phyloP scores from a whole-genome alignment of 2,797 vertebrate genomes.

The Chaenodraco wilsoni region DNA sequence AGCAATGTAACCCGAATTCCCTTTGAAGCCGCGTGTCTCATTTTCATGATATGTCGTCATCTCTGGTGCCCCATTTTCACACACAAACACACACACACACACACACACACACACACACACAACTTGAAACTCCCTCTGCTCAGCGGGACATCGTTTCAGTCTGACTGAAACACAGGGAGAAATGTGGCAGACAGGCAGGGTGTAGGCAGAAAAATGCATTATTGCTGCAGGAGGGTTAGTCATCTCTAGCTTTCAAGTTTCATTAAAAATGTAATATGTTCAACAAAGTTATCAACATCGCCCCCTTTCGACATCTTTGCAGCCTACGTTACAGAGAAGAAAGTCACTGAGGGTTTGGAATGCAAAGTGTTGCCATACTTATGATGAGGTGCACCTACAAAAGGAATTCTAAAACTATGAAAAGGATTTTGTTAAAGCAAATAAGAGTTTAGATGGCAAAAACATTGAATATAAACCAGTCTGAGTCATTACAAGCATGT shows the following conservation, averaged over 20 bases:
- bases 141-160: slow-evolving; percentile 18
- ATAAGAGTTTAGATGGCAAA: background rate
- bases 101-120: background rate
- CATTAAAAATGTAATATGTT: slow-evolving; percentile 57
- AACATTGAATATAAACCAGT: background rate
- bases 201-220: slow-evolving; percentile 42
- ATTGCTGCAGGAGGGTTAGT: slow-evolving; percentile 41
- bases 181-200: slow-evolving; percentile 18
- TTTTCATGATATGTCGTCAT: slow-evolving; percentile 7
- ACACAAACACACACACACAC: background rate
- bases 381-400: slow-evolving; percentile 7
- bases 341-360: slow-evolving; percentile 28
- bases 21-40: background rate
- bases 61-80: slow-evolving; percentile 2
- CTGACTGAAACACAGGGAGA: slow-evolving; percentile 25
- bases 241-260: slow-evolving; percentile 58
- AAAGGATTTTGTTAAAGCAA: no score
- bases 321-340: slow-evolving; percentile 22
- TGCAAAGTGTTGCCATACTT: slow-evolving; percentile 13
- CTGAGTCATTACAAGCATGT: background rate
- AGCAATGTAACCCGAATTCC: background rate
- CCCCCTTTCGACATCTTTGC: slow-evolving; percentile 6
- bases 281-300: slow-evolving; percentile 26
- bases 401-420: background rate
- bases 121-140: slow-evolving; percentile 25